Base-by-base conservation (phyloP, 1,140 invertebrate genomes). In the Saccostrea glomerata region DNA sequence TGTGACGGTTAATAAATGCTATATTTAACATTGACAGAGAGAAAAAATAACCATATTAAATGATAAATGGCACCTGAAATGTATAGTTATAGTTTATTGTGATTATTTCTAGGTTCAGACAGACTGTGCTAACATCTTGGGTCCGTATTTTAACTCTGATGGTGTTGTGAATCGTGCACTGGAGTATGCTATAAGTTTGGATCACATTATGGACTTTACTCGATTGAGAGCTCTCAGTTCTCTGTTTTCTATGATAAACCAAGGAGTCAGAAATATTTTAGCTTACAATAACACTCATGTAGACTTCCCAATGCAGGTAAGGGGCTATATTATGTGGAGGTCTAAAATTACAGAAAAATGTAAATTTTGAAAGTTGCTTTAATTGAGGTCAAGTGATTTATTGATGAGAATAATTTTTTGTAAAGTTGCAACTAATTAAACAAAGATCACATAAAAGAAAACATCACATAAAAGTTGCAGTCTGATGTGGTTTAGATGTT, bases 191-290 rank as follows among this genome's bases (percentile, higher is more conserved):
- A 97, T 97, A 92, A 96, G 96, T 56, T 90, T 96, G 20, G 99
- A 99, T 92, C 99, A 99, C 94, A 98, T 99, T 73, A 99, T 99
- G 99, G 99, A 99, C 95, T 99, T 99, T 93, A 99, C 99, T 0
- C 96, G 98, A 40, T 96, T 99, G 89, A 96, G 99, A 82, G 98
- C 99, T 11, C 95, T 99, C 0, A 98, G 97, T 66, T 98, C 98
- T 0, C 96, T 99, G 7, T 99, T 99, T 94, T 99, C 98, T 0
- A 99, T 99, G 98, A 95, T 99, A 0, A 99, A 99, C 95, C 98
- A 99, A 94, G 97, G 97, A 11, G 95, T 96, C 11, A 93, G 98
- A 87, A 99, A 99, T 94, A 97, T 99, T 36, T 94, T 99, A 1
- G 97, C 96, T 55, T 99, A 99, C 94, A 99, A 99, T 95, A 96